Conservation (phyloP, 2,888 invertebrate species). For the Hofmannophila pseudospretella region DNA sequence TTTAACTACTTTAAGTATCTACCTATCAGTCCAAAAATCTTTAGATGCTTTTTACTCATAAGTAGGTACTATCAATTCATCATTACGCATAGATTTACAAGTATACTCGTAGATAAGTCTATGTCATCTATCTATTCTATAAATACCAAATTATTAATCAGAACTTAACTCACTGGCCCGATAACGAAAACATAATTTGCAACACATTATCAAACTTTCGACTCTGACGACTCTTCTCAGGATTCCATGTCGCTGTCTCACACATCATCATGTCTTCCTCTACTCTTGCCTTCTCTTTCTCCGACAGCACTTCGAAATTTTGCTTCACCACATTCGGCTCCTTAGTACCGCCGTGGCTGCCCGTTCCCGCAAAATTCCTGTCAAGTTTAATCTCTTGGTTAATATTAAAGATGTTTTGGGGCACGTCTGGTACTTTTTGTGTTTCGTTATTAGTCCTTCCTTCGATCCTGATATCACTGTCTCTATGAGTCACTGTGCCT, state of each 20-base stretch:
- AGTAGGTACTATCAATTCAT: too few relatives aligned
- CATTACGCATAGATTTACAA: too few relatives aligned
- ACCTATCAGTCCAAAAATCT: too few relatives aligned
- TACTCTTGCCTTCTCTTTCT: constrained; percentile 25
- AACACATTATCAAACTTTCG: constrained; percentile 43
- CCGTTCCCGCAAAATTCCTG: constrained; percentile 22
- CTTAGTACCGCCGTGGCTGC: constrained; percentile 13
- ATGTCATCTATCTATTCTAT: neutral
- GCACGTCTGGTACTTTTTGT: constrained; percentile 25
- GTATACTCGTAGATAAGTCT: neutral
- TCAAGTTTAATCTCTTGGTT: constrained; percentile 66
- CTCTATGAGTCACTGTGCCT: constrained; percentile 55
- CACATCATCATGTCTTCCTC: constrained; percentile 60
- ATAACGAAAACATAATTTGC: constrained; percentile 48
- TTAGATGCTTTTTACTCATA: too few relatives aligned
- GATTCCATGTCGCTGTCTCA: constrained; percentile 40
- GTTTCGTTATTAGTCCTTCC: constrained; percentile 36
- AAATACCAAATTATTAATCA: neutral
- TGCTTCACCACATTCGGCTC: constrained; percentile 26
- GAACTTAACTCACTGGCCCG: neutral
- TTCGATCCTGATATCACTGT: constrained; percentile 57
- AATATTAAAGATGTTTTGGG: constrained; percentile 63
- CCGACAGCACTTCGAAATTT: constrained; percentile 30
- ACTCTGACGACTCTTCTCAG: constrained; percentile 27
- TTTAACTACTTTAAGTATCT: too few relatives aligned